A percentile compares a stretch with the other conserved stretches of the same genome.
phyloP scores from a whole-genome alignment of 2,888 invertebrate genomes.

The Agriopis marginaria region DNA sequence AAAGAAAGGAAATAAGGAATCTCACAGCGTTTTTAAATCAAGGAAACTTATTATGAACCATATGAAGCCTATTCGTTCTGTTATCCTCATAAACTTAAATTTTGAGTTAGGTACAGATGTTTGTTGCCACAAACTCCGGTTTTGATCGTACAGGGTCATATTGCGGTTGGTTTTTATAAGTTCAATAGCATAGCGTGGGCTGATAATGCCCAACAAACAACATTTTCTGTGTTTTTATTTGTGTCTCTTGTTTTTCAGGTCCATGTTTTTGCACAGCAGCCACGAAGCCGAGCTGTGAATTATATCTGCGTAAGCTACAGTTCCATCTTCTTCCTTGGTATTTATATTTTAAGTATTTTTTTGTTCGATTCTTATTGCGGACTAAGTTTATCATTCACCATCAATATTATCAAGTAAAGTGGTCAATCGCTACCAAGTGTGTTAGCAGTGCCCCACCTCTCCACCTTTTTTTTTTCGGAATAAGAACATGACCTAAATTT shows the following conservation, averaged over 20 bases:
- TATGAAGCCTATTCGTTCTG: not conserved
- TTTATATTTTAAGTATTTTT: constrained; percentile 30
- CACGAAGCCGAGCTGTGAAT: constrained; percentile 43
- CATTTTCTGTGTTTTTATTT: constrained; percentile 22
- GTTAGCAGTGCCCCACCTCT: too few species aligned
- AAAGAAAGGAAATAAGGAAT: not conserved
- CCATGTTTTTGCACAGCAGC: constrained; percentile 53
- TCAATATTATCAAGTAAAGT: too few species aligned
- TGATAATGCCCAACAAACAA: constrained; percentile 24
- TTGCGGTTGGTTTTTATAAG: constrained; percentile 25
- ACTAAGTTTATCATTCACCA: too few species aligned
- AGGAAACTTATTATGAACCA: not conserved
- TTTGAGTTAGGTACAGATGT: not conserved
- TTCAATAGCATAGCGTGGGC: constrained; percentile 32
- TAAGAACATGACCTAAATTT: too few species aligned
- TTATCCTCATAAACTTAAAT: constrained; percentile 5
- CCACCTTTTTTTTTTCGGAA: too few species aligned
- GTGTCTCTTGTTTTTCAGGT: constrained; percentile 46
- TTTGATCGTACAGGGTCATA: constrained; percentile 26
- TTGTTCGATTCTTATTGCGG: too few species aligned
- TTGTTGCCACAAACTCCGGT: constrained; percentile 14
- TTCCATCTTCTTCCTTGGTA: constrained; percentile 59
- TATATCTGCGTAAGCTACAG: constrained; percentile 29
- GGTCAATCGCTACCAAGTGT: too few species aligned
- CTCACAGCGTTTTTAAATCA: not conserved